phyloP scores from a whole-genome alignment of 30 jellyfish, hydroid and myxozoan species.

The Mastigias papua region DNA sequence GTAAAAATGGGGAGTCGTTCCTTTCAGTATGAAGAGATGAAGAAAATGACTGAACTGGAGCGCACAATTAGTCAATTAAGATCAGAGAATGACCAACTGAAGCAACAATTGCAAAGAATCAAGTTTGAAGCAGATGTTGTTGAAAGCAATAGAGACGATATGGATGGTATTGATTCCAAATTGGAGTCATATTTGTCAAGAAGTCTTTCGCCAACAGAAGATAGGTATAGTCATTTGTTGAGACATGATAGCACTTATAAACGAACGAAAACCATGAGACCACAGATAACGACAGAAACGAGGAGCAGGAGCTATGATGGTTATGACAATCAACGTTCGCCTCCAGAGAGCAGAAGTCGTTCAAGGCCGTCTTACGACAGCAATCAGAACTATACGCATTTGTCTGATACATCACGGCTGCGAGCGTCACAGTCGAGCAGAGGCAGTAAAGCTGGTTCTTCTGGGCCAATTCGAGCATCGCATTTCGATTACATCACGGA shows the following conservation, averaged over 20 bases:
- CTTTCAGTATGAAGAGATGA: conserved; percentile 38
- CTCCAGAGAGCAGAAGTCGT: background rate
- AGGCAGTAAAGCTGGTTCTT: background rate
- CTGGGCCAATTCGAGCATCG: conserved; percentile 42
- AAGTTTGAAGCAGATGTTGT: conserved; percentile 1
- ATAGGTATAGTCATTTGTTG: background rate
- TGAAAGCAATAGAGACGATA: background rate
- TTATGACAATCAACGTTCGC: background rate
- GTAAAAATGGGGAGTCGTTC: conserved; percentile 43
- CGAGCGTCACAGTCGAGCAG: conserved; percentile 12
- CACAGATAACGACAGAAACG: background rate
- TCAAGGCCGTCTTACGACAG: background rate
- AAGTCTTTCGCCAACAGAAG: conserved; percentile 1
- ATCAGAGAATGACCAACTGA: conserved; percentile 25
- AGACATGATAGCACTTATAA: background rate
- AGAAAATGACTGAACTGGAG: conserved; percentile 14
- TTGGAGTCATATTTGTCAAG: background rate
- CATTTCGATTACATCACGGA: conserved; percentile 31
- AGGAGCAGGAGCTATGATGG: conserved; percentile 2
- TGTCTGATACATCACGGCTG: conserved; percentile 9
- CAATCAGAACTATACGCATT: conserved; percentile 9
- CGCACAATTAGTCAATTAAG: background rate
- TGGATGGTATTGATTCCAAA: background rate
- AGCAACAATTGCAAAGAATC: conserved; percentile 6
- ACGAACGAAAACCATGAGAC: background rate